These are phyloP conservation scores for Phalacrocorax carbo DNA, from an alignment of 2,113 vertebrate species.

Conservation along the genomic window DNA sequence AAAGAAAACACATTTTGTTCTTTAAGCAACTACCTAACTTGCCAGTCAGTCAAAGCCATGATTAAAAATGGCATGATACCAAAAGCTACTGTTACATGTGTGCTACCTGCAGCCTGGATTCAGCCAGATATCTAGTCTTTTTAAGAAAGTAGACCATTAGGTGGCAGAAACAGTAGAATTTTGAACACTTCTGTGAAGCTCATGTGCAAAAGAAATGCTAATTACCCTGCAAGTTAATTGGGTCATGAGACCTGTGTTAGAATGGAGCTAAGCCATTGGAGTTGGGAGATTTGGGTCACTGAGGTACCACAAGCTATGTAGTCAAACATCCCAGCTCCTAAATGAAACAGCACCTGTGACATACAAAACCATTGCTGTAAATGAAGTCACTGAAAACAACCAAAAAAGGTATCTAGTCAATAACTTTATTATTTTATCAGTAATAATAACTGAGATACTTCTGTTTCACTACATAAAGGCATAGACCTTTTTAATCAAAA, in stretches of 20 bases:
- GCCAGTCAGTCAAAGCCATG: not conserved
- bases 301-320: not conserved
- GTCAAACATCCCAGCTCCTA: not conserved
- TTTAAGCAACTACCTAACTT: not conserved
- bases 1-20: not conserved
- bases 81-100: not conserved
- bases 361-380: not conserved
- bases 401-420: not conserved
- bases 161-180: not conserved
- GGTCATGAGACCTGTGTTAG: not conserved
- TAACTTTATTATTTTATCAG: not conserved
- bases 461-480: not conserved
- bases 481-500: not conserved
- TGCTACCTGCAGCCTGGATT: not conserved
- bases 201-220: not conserved
- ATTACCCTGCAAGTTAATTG: not conserved
- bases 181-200: not conserved
- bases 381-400: not conserved
- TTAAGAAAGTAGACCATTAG: not conserved
- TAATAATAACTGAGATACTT: not conserved
- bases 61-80: not conserved
- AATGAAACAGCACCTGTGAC: not conserved
- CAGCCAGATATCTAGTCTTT: not conserved
- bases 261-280: not conserved
- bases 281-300: not conserved